Percentiles rank a stretch among this genome's conserved stretches.
phyloP scores from a whole-genome alignment of 2,888 invertebrate species.

The Seira musarum region DNA sequence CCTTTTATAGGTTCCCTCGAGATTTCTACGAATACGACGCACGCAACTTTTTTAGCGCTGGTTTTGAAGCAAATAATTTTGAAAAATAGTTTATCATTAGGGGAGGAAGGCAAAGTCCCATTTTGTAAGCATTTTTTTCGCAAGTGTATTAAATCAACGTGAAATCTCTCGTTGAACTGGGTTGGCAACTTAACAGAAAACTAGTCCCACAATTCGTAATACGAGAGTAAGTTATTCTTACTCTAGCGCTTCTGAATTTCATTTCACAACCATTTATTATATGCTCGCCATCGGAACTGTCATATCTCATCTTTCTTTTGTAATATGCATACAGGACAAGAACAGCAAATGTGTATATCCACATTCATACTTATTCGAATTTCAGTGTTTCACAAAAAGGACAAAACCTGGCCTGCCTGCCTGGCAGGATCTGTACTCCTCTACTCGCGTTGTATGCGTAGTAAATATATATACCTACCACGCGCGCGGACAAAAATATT shows the following conservation, averaged over 20 bases:
- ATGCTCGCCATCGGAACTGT: conserved; percentile 10
- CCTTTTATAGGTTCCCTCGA: neutral
- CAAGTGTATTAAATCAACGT: conserved; percentile 1
- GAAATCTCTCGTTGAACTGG: neutral
- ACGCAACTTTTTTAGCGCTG: neutral
- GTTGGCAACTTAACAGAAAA: conserved; percentile 3
- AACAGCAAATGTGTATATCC: neutral
- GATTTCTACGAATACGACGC: neutral
- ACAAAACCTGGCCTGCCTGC: conserved; percentile 10
- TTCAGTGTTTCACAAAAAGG: neutral
- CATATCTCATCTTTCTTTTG: conserved; percentile 8
- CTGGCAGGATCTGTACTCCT: neutral
- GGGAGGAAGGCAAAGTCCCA: neutral
- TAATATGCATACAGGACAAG: neutral
- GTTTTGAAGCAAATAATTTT: neutral
- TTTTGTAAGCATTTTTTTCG: neutral
- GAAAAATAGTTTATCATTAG: neutral
- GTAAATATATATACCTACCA: neutral
- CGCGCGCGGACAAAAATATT: neutral
- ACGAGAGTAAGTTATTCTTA: neutral
- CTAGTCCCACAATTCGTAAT: neutral
- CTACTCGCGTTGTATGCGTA: neutral
- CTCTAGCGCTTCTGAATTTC: neutral
- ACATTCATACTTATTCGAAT: neutral
- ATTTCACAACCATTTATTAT: neutral